Evolutionary conservation across 1,140 invertebrate genomes (phyloP).

Genomic region (Panonychus citri): DNA sequence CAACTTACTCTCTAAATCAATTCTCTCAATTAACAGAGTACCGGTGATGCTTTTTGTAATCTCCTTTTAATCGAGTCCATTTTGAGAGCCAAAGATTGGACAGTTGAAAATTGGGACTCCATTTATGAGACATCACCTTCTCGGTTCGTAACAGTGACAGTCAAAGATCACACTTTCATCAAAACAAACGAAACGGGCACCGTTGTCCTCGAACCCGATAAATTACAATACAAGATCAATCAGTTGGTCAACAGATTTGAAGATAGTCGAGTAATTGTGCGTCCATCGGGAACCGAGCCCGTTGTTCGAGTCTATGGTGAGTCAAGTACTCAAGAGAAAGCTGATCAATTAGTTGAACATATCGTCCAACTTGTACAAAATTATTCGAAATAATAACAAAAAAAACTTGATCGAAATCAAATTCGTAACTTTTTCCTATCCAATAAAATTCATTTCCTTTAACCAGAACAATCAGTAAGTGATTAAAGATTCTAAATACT

Average conservation of each 20-base stretch:
- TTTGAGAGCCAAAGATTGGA: constrained; percentile 51
- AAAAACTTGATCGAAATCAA: neutral
- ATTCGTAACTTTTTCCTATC: too few species aligned
- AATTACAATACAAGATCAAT: constrained; percentile 60
- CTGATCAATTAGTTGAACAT: constrained; percentile 45
- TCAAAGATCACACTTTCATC: constrained; percentile 57
- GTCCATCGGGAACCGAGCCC: constrained; percentile 93
- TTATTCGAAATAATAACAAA: neutral
- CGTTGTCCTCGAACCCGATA: constrained; percentile 44
- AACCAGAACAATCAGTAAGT: too few species aligned
- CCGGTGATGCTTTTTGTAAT: constrained; percentile 91
- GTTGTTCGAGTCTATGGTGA: constrained; percentile 88
- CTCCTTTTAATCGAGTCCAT: constrained; percentile 80
- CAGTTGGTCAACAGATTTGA: constrained; percentile 34
- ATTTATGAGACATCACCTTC: constrained; percentile 68
- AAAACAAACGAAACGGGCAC: constrained; percentile 64
- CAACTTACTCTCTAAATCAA: neutral
- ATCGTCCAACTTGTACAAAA: constrained; percentile 24
- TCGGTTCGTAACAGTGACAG: constrained; percentile 59
- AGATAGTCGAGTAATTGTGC: constrained; percentile 19
- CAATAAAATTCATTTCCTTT: too few species aligned
- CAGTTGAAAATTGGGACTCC: constrained; percentile 47
- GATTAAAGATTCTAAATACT: too few species aligned
- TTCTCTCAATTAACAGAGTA: constrained; percentile 36
- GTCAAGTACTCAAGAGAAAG: constrained; percentile 44